phyloP scores from a whole-genome alignment of 2,113 vertebrate genomes.

The Ailurus styani region DNA sequence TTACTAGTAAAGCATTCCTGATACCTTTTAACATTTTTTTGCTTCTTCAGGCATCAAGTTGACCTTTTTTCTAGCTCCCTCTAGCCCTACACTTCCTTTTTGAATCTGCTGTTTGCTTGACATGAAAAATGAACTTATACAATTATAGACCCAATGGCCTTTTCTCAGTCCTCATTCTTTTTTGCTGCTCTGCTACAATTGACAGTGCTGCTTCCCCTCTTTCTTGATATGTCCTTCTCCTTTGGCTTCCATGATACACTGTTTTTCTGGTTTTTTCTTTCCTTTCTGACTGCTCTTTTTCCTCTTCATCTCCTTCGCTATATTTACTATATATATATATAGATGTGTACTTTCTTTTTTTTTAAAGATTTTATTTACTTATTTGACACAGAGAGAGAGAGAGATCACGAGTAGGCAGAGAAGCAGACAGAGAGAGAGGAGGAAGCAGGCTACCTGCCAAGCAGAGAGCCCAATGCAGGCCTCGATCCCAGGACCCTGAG shows the following conservation, averaged over 20 bases:
- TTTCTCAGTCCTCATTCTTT: constrained; percentile 61
- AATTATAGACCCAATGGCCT: constrained; percentile 61
- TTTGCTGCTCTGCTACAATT: constrained; percentile 7
- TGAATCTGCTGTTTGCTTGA: constrained; percentile 61
- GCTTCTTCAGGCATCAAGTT: constrained; percentile 66
- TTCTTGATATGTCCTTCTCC: constrained; percentile 4
- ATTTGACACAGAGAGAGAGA: too few species aligned
- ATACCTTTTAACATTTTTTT: constrained; percentile 55
- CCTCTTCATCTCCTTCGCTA: neutral
- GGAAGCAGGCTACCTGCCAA: too few species aligned
- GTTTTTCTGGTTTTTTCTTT: neutral
- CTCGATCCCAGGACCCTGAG: too few species aligned
- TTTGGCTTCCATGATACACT: neutral
- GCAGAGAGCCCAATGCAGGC: too few species aligned
- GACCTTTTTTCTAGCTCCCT: constrained; percentile 60
- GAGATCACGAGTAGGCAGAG: too few species aligned
- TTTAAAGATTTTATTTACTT: too few species aligned
- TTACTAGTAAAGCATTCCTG: constrained; percentile 44
- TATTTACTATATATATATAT: neutral
- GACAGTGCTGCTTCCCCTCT: neutral
- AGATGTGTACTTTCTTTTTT: neutral
- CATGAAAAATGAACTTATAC: constrained; percentile 69
- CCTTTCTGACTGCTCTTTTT: neutral
- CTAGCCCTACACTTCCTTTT: constrained; percentile 55
- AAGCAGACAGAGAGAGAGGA: too few species aligned